These are phyloP conservation scores for Palythoa grandiflora DNA, from an alignment of 92 coral and sea anemone species.

Conservation along the genomic window DNA sequence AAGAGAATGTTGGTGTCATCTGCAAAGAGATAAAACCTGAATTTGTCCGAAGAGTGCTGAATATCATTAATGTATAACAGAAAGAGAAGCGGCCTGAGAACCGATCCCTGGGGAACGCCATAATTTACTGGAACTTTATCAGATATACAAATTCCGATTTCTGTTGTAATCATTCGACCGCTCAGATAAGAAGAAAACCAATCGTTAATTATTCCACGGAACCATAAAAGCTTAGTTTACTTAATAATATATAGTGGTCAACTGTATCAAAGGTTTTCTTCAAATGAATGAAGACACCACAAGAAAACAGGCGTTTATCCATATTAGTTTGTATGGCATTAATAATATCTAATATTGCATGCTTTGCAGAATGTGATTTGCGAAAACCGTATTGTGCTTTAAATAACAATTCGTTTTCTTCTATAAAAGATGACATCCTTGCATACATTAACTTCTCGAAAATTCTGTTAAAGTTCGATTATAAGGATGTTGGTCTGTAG, in stretches of 20 bases:
- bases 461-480: conserved; percentile 11
- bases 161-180: not conserved
- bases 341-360: conserved; percentile 52
- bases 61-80: not conserved
- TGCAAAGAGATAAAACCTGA: not conserved
- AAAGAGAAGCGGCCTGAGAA: not conserved
- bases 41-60: not conserved
- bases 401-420: conserved; percentile 20
- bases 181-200: conserved; percentile 11
- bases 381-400: conserved; percentile 54
- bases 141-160: not conserved
- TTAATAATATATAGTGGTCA: too few species aligned
- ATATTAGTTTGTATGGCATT: too few species aligned
- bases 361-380: conserved; percentile 42
- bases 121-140: not conserved
- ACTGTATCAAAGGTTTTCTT: too few species aligned
- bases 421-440: conserved; percentile 22
- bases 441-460: conserved; percentile 54
- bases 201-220: too few species aligned
- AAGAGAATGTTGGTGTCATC: not conserved
- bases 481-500: conserved; percentile 8
- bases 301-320: too few species aligned
- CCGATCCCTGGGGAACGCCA: not conserved
- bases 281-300: too few species aligned
- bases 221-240: too few species aligned